Evolutionary conservation across 2,113 vertebrate genomes (phyloP), one percentile per base, ranked within the genome.

Genomic region (Galbula dea): DNA sequence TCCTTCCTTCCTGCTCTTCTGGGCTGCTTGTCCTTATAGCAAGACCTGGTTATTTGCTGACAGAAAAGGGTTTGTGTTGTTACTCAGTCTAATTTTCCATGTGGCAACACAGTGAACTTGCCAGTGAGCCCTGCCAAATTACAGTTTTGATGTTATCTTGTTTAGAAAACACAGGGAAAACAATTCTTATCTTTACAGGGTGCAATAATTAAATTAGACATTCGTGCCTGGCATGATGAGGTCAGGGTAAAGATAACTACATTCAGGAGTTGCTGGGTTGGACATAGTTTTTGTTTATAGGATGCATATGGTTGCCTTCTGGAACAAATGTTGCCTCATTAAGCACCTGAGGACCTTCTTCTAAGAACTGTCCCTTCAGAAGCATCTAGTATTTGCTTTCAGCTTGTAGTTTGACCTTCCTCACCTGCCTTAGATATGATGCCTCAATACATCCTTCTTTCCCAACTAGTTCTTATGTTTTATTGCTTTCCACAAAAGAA

Each of bases 71-170:
- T 86, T 95, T 88, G 91, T 88, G 39, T 83, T 91, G 11, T 83
- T 91, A 67, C 51, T 88, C 75, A 77, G 39, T 69, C 65, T 90
- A 63, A 88, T 96, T 94, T 96, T 96, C 95, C 73, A 83, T 92
- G 73, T 95, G 78, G 91, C 89, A 96, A 93, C 24, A 37, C 29
- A 77, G 84, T 66, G 67, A 91, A 92, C 78, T 89, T 94, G 92
- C 27, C 80, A 75, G 77, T 86, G 78, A 90, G 76, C 26, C 20
- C 29, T 90, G 95, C 90, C 94, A 94, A 90, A 41, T 12, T 86
- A 82, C 93, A 92, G 78, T 93, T 91, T 88, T 88, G 95, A 96
- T 95, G 29, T 62, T 93, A 97, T 97, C 96, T 94, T 93, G 43
- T 90, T 96, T 96, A 94, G 90, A 83, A 95, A 96, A 86, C n/a